These are phyloP conservation scores for Drosophila kanapiae DNA, from an alignment of 1,140 invertebrate genomes.

Conservation along the genomic window DNA sequence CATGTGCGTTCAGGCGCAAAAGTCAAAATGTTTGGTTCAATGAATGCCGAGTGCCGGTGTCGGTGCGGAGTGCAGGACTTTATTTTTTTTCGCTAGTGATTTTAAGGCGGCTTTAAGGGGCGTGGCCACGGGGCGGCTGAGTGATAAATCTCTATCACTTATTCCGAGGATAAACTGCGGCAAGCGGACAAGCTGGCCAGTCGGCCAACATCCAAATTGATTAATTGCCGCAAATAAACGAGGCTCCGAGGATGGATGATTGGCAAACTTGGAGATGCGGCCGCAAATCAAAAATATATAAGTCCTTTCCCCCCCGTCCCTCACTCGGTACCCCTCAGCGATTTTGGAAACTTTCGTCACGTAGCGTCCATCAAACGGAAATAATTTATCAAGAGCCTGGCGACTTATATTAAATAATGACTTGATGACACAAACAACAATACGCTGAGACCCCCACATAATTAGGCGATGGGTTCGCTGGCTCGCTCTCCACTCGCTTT, in stretches of 20 bases:
- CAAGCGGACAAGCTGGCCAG: constrained; percentile 8
- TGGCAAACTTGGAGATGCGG: constrained; percentile 31
- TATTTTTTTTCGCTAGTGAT: not conserved
- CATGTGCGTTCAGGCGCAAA: constrained; percentile 75
- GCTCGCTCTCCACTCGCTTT: not conserved
- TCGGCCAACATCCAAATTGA: constrained; percentile 61
- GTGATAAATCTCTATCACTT: constrained; percentile 83
- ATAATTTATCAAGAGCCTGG: constrained; percentile 76
- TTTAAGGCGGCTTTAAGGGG: constrained; percentile 54
- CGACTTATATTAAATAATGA: constrained; percentile 76
- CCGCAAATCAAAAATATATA: constrained; percentile 67
- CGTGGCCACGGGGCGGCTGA: constrained; percentile 21
- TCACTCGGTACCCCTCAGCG: not conserved
- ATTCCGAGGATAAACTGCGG: constrained; percentile 59
- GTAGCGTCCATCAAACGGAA: constrained; percentile 72
- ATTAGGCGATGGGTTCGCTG: constrained; percentile 40
- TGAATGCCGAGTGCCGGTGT: constrained; percentile 60
- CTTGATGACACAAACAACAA: constrained; percentile 61
- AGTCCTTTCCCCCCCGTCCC: not conserved
- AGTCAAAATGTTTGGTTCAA: constrained; percentile 78
- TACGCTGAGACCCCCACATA: constrained; percentile 42
- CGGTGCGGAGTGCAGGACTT: constrained; percentile 13
- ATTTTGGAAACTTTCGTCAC: constrained; percentile 69
- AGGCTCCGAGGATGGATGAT: constrained; percentile 28
- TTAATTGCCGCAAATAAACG: constrained; percentile 81